Percentiles rank a stretch among this genome's conserved stretches.
These are phyloP conservation scores for Melieria crassipennis DNA, from an alignment of 2,888 invertebrate species.

Conservation along the genomic window DNA sequence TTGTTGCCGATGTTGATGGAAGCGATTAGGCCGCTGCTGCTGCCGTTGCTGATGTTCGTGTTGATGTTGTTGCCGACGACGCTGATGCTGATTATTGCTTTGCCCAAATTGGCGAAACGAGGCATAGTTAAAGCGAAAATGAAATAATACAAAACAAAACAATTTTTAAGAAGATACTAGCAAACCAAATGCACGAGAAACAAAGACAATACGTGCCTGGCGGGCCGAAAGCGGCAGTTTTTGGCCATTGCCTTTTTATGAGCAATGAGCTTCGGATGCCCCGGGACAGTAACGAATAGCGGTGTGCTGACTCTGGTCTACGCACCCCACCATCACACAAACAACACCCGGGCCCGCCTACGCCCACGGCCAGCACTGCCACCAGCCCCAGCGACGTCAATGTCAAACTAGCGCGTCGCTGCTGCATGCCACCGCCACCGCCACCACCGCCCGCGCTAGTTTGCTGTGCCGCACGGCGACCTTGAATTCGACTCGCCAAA, in stretches of 20 bases:
- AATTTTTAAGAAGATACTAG: neutral
- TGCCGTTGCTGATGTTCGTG: neutral
- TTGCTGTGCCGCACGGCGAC: conserved; percentile 22
- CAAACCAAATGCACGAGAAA: too few relatives aligned
- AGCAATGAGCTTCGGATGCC: conserved; percentile 13
- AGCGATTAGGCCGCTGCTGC: too few relatives aligned
- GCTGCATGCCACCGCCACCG: neutral
- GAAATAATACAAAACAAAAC: neutral
- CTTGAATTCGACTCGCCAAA: conserved; percentile 35
- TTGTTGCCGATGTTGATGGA: too few relatives aligned
- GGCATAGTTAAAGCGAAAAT: neutral
- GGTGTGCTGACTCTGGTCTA: too few relatives aligned
- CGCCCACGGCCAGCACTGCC: too few relatives aligned
- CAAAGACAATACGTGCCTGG: too few relatives aligned
- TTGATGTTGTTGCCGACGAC: neutral
- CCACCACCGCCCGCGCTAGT: too few relatives aligned
- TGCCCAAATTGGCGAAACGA: neutral
- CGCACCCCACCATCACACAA: neutral
- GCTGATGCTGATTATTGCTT: too few relatives aligned
- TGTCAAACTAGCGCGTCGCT: too few relatives aligned
- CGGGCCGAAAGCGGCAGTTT: too few relatives aligned
- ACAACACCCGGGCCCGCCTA: neutral
- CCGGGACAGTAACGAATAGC: conserved; percentile 9
- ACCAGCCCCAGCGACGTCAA: too few relatives aligned
- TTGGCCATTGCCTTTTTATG: neutral